A percentile compares a stretch with the other conserved stretches of the same genome.
Evolutionary conservation across 2,113 vertebrate genomes (phyloP).

Genomic region (Uropsilus gracilis): DNA sequence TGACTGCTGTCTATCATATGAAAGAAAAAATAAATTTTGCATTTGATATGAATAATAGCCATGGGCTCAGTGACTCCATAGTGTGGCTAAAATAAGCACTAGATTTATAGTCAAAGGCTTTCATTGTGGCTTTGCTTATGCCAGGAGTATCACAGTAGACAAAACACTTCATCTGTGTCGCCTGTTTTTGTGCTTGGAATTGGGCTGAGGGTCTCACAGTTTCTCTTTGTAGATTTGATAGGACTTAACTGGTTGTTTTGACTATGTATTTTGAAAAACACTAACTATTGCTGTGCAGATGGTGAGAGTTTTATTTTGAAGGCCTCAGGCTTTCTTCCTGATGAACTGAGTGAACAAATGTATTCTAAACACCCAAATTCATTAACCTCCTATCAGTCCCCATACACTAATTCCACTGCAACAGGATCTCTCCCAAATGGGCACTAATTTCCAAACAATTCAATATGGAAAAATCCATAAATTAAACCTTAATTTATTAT

Average conservation of each 20-base stretch:
- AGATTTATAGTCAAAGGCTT: background rate
- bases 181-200: background rate
- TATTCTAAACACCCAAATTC: slow-evolving; percentile 63
- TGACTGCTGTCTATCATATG: background rate
- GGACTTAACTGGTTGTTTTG: slow-evolving; percentile 40
- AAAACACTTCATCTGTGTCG: background rate
- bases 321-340: slow-evolving; percentile 44
- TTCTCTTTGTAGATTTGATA: background rate
- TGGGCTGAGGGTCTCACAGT: background rate
- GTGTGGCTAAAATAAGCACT: background rate
- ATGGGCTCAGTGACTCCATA: background rate
- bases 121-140: background rate
- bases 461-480: slow-evolving; percentile 64
- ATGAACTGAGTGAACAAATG: slow-evolving; percentile 55
- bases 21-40: background rate
- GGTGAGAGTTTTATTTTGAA: slow-evolving; percentile 56
- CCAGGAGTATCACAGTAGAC: background rate
- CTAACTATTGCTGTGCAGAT: slow-evolving; percentile 39
- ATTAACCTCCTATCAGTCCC: slow-evolving; percentile 59
- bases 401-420: slow-evolving; percentile 41
- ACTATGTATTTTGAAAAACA: slow-evolving; percentile 59
- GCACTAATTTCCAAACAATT: slow-evolving; percentile 69
- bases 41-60: background rate
- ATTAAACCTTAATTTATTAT: slow-evolving; percentile 77
- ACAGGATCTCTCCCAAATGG: slow-evolving; percentile 46